phyloP scores from a whole-genome alignment of 53 echinoderm and acorn worm genomes.

The Mesocentrotus franciscanus region DNA sequence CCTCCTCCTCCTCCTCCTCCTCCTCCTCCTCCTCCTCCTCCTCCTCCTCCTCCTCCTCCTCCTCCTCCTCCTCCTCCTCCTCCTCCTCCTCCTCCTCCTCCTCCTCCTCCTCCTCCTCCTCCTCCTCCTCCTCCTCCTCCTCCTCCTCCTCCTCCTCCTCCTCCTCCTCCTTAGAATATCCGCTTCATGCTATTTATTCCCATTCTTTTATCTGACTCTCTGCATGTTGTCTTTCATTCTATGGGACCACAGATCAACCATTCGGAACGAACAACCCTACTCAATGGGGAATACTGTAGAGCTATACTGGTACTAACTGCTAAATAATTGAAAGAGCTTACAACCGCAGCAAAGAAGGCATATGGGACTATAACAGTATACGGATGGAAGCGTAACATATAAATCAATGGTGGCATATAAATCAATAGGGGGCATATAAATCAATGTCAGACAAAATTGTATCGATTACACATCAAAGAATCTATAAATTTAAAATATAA shows the following conservation, averaged over 20 bases:
- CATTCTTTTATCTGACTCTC: neutral
- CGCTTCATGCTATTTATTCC: neutral
- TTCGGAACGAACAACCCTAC: slow-evolving; percentile 22
- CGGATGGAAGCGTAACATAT: neutral
- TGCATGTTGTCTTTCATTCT: neutral
- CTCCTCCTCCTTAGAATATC: neutral
- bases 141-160: neutral
- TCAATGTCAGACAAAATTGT: slow-evolving; percentile 41
- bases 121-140: neutral
- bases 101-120: no score
- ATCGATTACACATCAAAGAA: neutral
- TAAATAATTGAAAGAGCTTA: slow-evolving; percentile 15
- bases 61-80: neutral
- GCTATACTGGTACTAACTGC: slow-evolving; percentile 24
- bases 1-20: neutral
- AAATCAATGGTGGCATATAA: neutral
- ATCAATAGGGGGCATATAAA: neutral
- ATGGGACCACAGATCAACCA: neutral
- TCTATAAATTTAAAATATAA: neutral
- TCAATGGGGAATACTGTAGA: slow-evolving; percentile 12
- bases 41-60: neutral
- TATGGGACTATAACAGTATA: neutral
- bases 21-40: neutral
- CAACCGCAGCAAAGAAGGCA: neutral
- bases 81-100: neutral